Evolutionary conservation across 2,797 vertebrate species (phyloP), one percentile per base, ranked within the genome.

Genomic region (Rhabdophis nuchalis): DNA sequence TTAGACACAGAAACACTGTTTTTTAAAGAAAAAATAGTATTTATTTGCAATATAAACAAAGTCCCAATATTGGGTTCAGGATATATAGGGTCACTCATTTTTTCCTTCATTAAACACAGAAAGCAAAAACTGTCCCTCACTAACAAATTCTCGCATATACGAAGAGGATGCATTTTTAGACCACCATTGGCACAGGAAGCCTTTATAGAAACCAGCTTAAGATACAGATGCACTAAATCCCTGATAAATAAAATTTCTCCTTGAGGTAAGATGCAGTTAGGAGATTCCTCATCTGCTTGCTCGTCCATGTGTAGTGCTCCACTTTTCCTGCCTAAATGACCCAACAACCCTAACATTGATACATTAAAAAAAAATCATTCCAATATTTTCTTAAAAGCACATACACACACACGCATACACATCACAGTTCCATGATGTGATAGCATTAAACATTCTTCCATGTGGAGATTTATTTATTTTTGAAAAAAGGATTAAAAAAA

Each of bases 1-100:
- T 88, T 92, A 94, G 93, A 93, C 95, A 86, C 93, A 95, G 89
- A 97, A 94, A 96, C 96, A 95, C 88, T 4, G 91, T 85, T 96
- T 89, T 97, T 97, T 99, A 99, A 98, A 98, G 98, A 98, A 99
- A 99, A 99, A 99, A 99, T 99, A 99, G 98, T 98, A 99, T 99
- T 99, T 99, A 99, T 99, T 99, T 98, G 98, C 97, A 97, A 99
- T 99, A 99, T 98, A 99, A 99, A 99, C 99, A 99, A 97, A 98
- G 98, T 99, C 97, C 98, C 97, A 97, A 98, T 98, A 98, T 98
- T 98, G 98, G 92, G 97, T 98, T 99, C 97, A 98, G 98, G 98
- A 98, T 96, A 97, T 97, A 97, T 97, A 97, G 97, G 98, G 98
- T 98, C 98, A 98, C 97, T 98, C 96, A 97, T 97, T 98, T 93